Evolutionary conservation across 2,888 invertebrate genomes (phyloP), one percentile per base, ranked within the genome.

Genomic region (Rhabditoides inermis): DNA sequence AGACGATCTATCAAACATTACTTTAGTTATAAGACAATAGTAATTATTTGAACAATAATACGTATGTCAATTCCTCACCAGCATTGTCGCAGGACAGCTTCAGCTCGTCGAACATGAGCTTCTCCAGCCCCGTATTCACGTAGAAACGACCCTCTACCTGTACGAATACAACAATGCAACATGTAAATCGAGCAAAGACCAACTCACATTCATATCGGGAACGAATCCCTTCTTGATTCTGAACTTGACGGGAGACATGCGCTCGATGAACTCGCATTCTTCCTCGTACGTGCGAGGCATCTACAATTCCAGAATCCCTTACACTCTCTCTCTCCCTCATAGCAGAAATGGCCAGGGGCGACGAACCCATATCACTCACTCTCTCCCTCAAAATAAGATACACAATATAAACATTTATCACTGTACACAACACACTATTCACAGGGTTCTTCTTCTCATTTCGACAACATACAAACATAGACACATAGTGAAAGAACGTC

Each of bases 141-240:
- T 92, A 98, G 79, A 98, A 98, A 27, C 88, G 81, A 20, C 98
- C 98, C 80, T 98, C 98, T 12, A 94, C 92, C 85, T 85, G 59
- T 22, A 72, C 65, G 27, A 48, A 60, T 49, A 55, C 39, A 41
- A 30, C 32, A n/a, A 45, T 3, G 36, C 15, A 39, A 26, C 6
- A 39, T 32, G 3, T 15, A n/a, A 41, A 41, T n/a, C 25, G 41
- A 36, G 39, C 10, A 18, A 10, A 4, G n/a, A n/a, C 3, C 30
- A 44, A 59, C 75, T 69, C 76, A 85, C 85, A 72, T 90, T 92
- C 98, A 98, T 98, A 74, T 95, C 94, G 0, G 94, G 92, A 76
- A 98, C 95, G 78, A 98, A 98, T 3, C 94, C 95, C 78, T 89
- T 95, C 76, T 94, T 94, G 60, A 99, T 98, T 75, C 83, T 84